Evolutionary conservation across 2,797 vertebrate species (phyloP), one percentile per base, ranked within the genome.

Genomic region (Gymnothorax reevesii): DNA sequence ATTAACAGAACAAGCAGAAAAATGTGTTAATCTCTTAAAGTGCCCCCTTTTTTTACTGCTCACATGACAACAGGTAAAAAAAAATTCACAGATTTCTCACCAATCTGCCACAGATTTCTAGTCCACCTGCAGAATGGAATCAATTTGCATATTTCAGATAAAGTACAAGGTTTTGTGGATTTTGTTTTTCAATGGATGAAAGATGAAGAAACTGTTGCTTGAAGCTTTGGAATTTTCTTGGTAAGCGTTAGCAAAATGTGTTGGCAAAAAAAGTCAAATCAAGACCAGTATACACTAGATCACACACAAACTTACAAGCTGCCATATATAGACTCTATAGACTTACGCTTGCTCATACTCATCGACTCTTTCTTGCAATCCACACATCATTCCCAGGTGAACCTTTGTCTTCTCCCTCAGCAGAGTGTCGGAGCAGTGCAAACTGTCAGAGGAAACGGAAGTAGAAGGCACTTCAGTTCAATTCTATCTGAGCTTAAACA

Each of bases 1-100:
- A 94, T 95, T 93, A 95, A 92, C 84, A 87, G 90, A 82, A 94
- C 83, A 92, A 90, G 86, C 86, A 62, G 17, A 27, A 75, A n/a
- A 86, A 66, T 85, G 79, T 91, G 88, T 90, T 88, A 82, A 87
- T 89, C 88, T 83, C 42, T 62, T 27, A 87, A 88, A 84, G 64
- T 82, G 62, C 52, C 86, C 42, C 73, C 71, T 42, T 42, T 86
- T 80, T 86, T 66, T 84, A 84, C 86, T 69, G 84, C 49, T 73
- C 75, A 87, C 89, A 88, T 85, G 84, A 90, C 89, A 89, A 89
- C 90, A 88, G 85, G 87, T 91, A 87, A 59, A 71, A 42, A 89
- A 69, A 88, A 42, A 79, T 25, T 33, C 57, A 73, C 33, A 55
- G 83, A 42, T 82, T 80, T 66, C 64, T 33, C 57, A 59, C 25